These are phyloP conservation scores for Cheilosia variabilis DNA, from an alignment of 2,888 invertebrate species.

Conservation along the genomic window DNA sequence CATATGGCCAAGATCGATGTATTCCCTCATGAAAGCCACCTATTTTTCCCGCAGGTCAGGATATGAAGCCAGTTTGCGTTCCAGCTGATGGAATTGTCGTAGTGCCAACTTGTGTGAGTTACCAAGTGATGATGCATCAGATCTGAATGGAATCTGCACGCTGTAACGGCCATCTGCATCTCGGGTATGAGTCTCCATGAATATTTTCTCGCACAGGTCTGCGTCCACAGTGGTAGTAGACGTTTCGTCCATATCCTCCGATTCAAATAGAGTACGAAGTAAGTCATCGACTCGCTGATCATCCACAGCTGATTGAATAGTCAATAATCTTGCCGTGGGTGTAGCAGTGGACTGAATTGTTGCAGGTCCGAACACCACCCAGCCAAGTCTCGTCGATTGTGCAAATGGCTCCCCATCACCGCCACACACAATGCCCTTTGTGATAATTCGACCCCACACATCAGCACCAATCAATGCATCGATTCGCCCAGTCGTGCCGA, in stretches of 20 bases:
- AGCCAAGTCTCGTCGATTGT: slow-evolving; percentile 40
- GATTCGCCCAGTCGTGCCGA: slow-evolving; percentile 37
- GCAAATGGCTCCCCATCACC: slow-evolving; percentile 28
- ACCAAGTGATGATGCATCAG: neutral
- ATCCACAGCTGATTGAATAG: neutral
- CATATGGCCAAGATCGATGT: slow-evolving; percentile 27
- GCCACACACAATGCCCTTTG: slow-evolving; percentile 29
- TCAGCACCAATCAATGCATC: slow-evolving; percentile 37
- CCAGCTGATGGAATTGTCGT: slow-evolving; percentile 27
- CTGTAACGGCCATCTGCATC: slow-evolving; percentile 37
- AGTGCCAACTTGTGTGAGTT: slow-evolving; percentile 26
- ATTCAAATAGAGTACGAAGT: slow-evolving; percentile 38
- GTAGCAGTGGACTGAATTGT: slow-evolving; percentile 3
- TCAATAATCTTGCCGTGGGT: neutral
- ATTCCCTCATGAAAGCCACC: slow-evolving; percentile 33
- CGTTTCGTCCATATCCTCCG: slow-evolving; percentile 23
- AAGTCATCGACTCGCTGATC: slow-evolving; percentile 42
- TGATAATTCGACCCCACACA: slow-evolving; percentile 29
- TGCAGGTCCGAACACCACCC: slow-evolving; percentile 56
- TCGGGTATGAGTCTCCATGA: slow-evolving; percentile 41
- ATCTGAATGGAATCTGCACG: slow-evolving; percentile 27
- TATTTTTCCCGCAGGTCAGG: slow-evolving; percentile 16
- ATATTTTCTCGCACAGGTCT: slow-evolving; percentile 45
- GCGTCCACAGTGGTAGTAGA: slow-evolving; percentile 40
- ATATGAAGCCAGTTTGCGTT: slow-evolving; percentile 15